A percentile compares a stretch with the other conserved stretches of the same genome.
Conservation (phyloP, 2,113 vertebrate genomes). For the Syngnathus floridae region DNA sequence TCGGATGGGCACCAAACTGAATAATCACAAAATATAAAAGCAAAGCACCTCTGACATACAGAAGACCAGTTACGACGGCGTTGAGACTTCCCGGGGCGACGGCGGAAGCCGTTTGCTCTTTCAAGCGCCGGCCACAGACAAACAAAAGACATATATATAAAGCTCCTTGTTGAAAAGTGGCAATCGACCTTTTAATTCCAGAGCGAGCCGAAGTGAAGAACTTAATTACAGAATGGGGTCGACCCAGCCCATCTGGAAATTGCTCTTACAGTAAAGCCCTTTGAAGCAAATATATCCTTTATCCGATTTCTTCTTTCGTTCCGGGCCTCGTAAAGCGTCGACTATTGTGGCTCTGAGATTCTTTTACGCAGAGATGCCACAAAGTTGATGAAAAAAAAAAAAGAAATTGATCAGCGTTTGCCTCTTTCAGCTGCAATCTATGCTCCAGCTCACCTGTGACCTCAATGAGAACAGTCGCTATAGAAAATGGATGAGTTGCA, state of each 20-base stretch:
- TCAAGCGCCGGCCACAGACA: slow-evolving; percentile 69
- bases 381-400: too few species aligned
- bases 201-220: slow-evolving; percentile 63
- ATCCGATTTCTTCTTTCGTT: slow-evolving; percentile 64
- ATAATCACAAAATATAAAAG: slow-evolving; percentile 45
- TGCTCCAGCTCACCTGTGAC: not conserved
- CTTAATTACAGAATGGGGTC: slow-evolving; percentile 72
- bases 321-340: slow-evolving; percentile 62
- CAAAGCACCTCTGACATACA: slow-evolving; percentile 44
- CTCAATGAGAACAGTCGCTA: not conserved
- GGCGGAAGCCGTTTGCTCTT: slow-evolving; percentile 58
- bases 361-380: not conserved
- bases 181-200: slow-evolving; percentile 68
- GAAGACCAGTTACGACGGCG: slow-evolving; percentile 44
- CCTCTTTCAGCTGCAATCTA: not conserved
- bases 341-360: slow-evolving; percentile 45
- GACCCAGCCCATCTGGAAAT: slow-evolving; percentile 67
- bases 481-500: not conserved
- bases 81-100: slow-evolving; percentile 60
- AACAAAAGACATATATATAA: slow-evolving; percentile 73
- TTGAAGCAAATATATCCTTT: slow-evolving; percentile 65
- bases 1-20: slow-evolving; percentile 43
- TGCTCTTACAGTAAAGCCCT: slow-evolving; percentile 67
- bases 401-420: too few species aligned
- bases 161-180: slow-evolving; percentile 63